These are phyloP conservation scores for Guaruba guarouba DNA, from an alignment of 2,113 vertebrate species.

Conservation along the genomic window DNA sequence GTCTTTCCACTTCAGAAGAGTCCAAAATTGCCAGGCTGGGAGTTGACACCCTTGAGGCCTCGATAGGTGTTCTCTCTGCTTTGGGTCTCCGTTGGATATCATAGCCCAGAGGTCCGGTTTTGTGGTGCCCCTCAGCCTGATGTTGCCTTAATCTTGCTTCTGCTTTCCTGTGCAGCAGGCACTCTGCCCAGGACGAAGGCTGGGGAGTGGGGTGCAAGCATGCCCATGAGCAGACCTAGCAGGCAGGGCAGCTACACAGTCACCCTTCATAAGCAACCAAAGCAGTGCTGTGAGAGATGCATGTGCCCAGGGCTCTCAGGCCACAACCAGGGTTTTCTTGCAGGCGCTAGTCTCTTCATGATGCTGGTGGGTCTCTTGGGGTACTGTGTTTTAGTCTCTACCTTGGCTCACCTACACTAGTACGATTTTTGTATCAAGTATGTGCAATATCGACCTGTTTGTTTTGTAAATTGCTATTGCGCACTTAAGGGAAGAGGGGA, in stretches of 20 bases:
- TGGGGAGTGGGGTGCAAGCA: accelerated
- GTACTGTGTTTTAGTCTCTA: background rate
- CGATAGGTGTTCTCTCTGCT: background rate
- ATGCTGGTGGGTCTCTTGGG: background rate
- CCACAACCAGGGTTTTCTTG: background rate
- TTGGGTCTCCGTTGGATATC: background rate
- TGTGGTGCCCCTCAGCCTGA: background rate
- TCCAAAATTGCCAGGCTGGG: background rate
- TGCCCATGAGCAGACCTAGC: background rate
- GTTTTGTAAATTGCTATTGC: background rate
- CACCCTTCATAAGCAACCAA: accelerated
- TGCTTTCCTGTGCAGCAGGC: accelerated
- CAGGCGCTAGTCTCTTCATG: accelerated
- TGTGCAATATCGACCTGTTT: background rate
- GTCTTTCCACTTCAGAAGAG: background rate
- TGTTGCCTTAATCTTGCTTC: background rate
- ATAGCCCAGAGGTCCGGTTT: background rate
- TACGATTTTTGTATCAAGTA: background rate
- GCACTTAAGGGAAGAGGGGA: background rate
- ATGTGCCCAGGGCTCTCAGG: background rate
- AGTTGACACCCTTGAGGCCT: background rate
- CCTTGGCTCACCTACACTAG: accelerated
- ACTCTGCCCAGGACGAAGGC: accelerated
- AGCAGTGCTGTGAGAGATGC: accelerated
- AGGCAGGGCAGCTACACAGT: background rate